Base-by-base conservation (phyloP, 2,888 invertebrate genomes). In the Spatulosminthurus flaviceps region DNA sequence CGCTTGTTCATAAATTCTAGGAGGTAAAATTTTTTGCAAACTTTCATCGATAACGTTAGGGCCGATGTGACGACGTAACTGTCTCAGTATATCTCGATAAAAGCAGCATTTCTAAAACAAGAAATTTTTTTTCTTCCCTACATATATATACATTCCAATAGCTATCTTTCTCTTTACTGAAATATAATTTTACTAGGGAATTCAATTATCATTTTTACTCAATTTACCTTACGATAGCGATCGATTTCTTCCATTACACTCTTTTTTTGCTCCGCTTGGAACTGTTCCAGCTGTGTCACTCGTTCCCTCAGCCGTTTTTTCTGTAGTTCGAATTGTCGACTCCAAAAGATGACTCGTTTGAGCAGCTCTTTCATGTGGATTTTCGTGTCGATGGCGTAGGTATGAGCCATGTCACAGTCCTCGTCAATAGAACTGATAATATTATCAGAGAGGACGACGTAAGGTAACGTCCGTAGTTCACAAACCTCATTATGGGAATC, bases 261-360 rank as follows among this genome's bases (percentile, higher is more conserved):
- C 34, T 70, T 51, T 61, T 77, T 77, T 34, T 77, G 77, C 29
- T 77, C 77, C 19, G 34, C 21, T 70, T 77, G 69, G n/a, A 34
- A 69, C 26, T 71, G 70, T 34, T 77, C 77, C 60, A 77, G 60
- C 24, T 77, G 41, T 19, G 41, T 64, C 29, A 75, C 75, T 64
- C 75, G 64, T 16, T 75, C 75, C 41, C 75, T 24, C 11, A 77
- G 41, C 21, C 77, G 26, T 24, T 71, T 77, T 61, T 71, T 77
- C 43, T 77, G 77, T 7, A 77, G 34, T 34, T 77, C 70, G 51
- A 70, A 70, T 61, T 77, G 77, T 26, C 60, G 77, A 71, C 70
- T 77, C 70, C 77, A 77, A 41, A 77, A 77, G 51, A 71, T 70
- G 29, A 77, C 60, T 24, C 71, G 28, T 70, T 77, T 77, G 29